These are phyloP conservation scores for Volucella zonaria DNA, from an alignment of 2,888 invertebrate species.

Conservation along the genomic window DNA sequence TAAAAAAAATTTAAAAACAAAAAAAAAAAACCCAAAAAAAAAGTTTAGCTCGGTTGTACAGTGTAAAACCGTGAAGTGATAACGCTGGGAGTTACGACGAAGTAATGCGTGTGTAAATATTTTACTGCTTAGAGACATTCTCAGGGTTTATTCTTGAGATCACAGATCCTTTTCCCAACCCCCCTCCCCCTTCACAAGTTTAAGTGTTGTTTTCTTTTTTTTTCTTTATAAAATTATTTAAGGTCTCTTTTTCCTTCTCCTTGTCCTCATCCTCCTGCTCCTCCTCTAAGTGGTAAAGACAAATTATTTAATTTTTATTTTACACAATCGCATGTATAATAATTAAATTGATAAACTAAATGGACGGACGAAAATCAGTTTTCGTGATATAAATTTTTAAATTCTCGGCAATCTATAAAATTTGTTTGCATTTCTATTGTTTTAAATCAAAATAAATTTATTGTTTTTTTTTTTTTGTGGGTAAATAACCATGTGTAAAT, in stretches of 20 bases:
- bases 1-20: constrained; percentile 28
- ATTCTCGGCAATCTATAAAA: constrained; percentile 38
- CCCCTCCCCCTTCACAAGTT: constrained; percentile 38
- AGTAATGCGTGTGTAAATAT: constrained; percentile 62
- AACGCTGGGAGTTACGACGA: background rate
- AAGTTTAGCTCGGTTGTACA: background rate
- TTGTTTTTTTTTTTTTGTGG: constrained; percentile 17
- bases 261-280: background rate
- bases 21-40: constrained; percentile 12
- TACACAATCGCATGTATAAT: too few relatives aligned
- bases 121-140: constrained; percentile 48
- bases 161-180: too few relatives aligned
- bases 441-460: constrained; percentile 22
- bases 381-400: constrained; percentile 48
- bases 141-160: constrained; percentile 55
- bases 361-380: constrained; percentile 39
- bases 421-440: constrained; percentile 24
- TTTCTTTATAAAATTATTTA: constrained; percentile 12
- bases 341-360: constrained; percentile 20
- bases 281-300: too few relatives aligned
- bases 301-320: too few relatives aligned
- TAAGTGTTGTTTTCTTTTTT: constrained; percentile 13
- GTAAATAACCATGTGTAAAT: constrained; percentile 40
- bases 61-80: constrained; percentile 50
- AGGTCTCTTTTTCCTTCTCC: background rate